Conservation (phyloP, 2,797 vertebrate species). For the Lagocephalus sceleratus region DNA sequence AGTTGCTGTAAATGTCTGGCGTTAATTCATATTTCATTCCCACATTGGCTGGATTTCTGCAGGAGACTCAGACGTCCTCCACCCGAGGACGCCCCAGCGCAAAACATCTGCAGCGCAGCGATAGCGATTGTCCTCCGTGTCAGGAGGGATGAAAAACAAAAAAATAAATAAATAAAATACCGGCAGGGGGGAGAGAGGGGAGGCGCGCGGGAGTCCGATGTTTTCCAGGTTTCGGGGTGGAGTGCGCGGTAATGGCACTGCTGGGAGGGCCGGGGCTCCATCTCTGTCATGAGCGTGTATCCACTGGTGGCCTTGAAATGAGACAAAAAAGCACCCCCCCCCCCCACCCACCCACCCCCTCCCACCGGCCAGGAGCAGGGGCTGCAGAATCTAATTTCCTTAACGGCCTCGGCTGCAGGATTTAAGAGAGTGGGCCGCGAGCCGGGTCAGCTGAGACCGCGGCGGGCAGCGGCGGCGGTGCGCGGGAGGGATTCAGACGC, state of each 20-base stretch:
- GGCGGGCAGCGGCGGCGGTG: slow-evolving; percentile 18
- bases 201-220: slow-evolving; percentile 47
- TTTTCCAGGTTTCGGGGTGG: slow-evolving; percentile 49
- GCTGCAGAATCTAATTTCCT: slow-evolving; percentile 48
- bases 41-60: slow-evolving; percentile 51
- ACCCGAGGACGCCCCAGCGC: slow-evolving; percentile 39
- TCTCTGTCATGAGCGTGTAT: slow-evolving; percentile 59
- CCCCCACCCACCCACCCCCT: not conserved
- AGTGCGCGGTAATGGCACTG: slow-evolving; percentile 51
- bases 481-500: slow-evolving; percentile 9
- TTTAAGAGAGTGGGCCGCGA: slow-evolving; percentile 23
- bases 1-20: too few relatives aligned
- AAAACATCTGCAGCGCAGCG: slow-evolving; percentile 67
- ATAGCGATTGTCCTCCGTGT: slow-evolving; percentile 68
- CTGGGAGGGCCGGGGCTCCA: slow-evolving; percentile 43
- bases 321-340: slow-evolving; percentile 15
- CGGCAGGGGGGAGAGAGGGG: slow-evolving; percentile 34
- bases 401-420: slow-evolving; percentile 25
- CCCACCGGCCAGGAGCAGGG: slow-evolving; percentile 24
- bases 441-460: slow-evolving; percentile 25
- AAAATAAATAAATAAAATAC: too few relatives aligned
- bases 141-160: slow-evolving; percentile 37
- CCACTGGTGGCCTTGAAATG: slow-evolving; percentile 49
- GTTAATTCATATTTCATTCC: slow-evolving; percentile 15
- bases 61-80: slow-evolving; percentile 41